These are phyloP conservation scores for Zaprionus bogoriensis DNA, from an alignment of 2,888 invertebrate species.

Conservation along the genomic window DNA sequence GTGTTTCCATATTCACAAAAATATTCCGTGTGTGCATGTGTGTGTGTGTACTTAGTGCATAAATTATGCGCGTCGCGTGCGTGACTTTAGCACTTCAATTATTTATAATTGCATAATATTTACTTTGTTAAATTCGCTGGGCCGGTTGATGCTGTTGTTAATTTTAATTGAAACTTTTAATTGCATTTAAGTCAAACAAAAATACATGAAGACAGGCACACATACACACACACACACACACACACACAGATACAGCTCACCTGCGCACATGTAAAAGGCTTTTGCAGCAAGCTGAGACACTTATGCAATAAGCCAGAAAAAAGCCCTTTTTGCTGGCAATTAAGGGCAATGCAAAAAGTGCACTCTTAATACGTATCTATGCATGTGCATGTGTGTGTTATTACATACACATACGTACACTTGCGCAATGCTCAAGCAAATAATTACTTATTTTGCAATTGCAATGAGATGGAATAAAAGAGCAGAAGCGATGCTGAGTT, in stretches of 20 bases:
- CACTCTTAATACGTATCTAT: constrained; percentile 3
- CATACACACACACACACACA: neutral
- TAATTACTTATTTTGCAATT: constrained; percentile 52
- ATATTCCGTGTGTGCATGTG: neutral
- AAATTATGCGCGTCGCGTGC: constrained; percentile 30
- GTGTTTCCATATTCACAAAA: neutral
- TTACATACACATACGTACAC: constrained; percentile 25
- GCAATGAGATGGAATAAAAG: too few relatives aligned
- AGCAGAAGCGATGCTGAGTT: too few relatives aligned
- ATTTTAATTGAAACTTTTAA: constrained; percentile 74
- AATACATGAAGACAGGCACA: constrained; percentile 6
- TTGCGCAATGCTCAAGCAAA: constrained; percentile 2
- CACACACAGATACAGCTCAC: neutral
- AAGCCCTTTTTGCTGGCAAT: constrained; percentile 40
- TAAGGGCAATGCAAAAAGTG: constrained; percentile 37
- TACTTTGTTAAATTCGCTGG: constrained; percentile 60
- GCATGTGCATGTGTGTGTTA: constrained; percentile 37
- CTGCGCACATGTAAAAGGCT: neutral
- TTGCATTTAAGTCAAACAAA: constrained; percentile 61
- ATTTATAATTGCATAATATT: constrained; percentile 71
- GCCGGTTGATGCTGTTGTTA: constrained; percentile 53
- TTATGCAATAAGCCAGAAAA: constrained; percentile 15
- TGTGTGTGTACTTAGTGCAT: constrained; percentile 7
- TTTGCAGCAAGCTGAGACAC: constrained; percentile 19
- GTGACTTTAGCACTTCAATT: constrained; percentile 69